Base-by-base conservation (phyloP, 2,888 invertebrate species). In the Phyto melanocephala region DNA sequence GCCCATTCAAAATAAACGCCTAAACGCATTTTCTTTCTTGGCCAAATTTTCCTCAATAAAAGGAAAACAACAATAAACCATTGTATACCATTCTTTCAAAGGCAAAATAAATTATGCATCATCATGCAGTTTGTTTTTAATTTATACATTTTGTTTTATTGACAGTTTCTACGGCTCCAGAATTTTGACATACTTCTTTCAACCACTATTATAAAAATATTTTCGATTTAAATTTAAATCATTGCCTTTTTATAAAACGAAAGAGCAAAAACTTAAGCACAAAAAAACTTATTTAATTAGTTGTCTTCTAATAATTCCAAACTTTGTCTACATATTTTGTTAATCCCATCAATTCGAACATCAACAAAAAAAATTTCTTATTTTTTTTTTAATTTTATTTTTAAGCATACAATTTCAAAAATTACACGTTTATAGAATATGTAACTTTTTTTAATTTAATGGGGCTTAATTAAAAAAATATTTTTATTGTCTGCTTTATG, bases 71-170 rank as follows among this genome's bases (percentile, higher is more conserved):
- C 45, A 45, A 72, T 58, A 72, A 68, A 42, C 15, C 2, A 60
- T 50, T 15, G 10, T 8, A 50, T 28, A 52, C 17, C 20, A 28
- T 17, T 35, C 8, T 70, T 62, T 67, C 47, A 37, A n/a, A n/a
- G n/a, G 56, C 63, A 50, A 68, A 67, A 77, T 45, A 86, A 79
- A 85, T 71, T 63, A 81, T 75, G 58, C 76, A 68, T 40, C 83
- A 81, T 81, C 24, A 81, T 70, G 72, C 74, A 67, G 74, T 72
- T 15, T 33, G 60, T 67, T 35, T 67, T 1, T 42, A 74, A 74
- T 74, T 74, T 74, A 77, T 71, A 62, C 35, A n/a, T 52, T 50
- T 72, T 37, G 2, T n/a, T n/a, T n/a, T n/a, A n/a, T n/a, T 45
- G 67, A 42, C 72, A 62, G n/a, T 40, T 74, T 54, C 17, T 11